Conservation (phyloP, 2,797 vertebrate genomes). For the Loriculus beryllinus region DNA sequence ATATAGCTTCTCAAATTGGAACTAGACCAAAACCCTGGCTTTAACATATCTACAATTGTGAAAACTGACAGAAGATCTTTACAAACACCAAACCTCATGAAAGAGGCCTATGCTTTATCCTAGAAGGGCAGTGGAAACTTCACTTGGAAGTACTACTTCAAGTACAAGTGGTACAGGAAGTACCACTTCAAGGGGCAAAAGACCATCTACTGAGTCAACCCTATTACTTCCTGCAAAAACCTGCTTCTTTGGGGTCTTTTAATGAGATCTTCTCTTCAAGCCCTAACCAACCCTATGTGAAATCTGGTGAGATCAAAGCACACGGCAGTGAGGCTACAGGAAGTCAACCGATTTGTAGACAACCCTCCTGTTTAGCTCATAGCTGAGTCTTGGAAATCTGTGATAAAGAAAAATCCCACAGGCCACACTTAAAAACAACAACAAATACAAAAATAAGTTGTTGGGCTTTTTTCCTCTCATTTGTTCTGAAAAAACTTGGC, state of each 20-base stretch:
- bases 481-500: conserved; percentile 31
- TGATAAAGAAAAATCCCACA: neutral
- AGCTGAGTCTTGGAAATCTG: neutral
- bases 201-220: neutral
- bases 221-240: neutral
- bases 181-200: neutral
- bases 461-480: neutral
- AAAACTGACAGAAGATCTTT: conserved; percentile 58
- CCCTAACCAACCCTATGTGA: neutral
- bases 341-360: neutral
- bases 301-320: neutral
- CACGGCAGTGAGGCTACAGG: neutral
- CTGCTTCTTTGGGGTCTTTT: neutral
- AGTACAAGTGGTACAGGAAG: too few relatives aligned
- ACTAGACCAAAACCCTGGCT: conserved; percentile 22
- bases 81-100: neutral
- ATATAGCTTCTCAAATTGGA: conserved; percentile 50
- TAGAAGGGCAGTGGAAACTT: neutral
- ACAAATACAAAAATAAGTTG: neutral
- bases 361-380: neutral
- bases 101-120: neutral
- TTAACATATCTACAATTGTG: conserved; percentile 17
- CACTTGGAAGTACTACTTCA: too few relatives aligned
- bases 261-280: neutral
- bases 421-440: conserved; percentile 5